Percentiles rank a stretch among this genome's conserved stretches.
These are phyloP conservation scores for Mastomys coucha DNA, from an alignment of 2,113 vertebrate genomes.

Conservation along the genomic window DNA sequence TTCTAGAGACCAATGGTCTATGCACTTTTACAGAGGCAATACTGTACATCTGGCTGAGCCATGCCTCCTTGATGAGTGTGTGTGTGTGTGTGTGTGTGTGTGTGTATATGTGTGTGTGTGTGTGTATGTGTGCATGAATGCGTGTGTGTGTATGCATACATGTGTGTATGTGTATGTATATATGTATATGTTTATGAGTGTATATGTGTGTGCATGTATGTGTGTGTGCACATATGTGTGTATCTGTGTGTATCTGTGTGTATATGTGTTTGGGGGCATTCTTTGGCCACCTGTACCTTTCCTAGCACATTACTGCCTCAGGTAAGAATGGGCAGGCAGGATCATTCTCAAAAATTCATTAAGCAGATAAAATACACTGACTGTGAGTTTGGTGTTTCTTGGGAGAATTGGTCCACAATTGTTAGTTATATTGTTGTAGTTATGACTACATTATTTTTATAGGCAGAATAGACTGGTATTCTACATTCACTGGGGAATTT, in stretches of 20 bases:
- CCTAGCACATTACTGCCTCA: not conserved
- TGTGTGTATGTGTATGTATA: no score
- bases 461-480: not conserved
- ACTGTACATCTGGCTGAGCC: not conserved
- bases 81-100: no score
- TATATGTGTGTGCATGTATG: not conserved
- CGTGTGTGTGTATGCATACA: no score
- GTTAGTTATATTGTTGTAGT: not conserved
- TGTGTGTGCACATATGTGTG: not conserved
- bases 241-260: not conserved
- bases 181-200: not conserved
- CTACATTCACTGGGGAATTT: not conserved
- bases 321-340: not conserved
- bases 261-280: not conserved
- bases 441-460: not conserved
- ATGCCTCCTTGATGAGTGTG: not conserved
- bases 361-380: not conserved
- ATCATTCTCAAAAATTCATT: not conserved
- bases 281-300: not conserved
- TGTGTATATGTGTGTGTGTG: no score
- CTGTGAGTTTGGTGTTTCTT: not conserved
- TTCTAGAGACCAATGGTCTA: not conserved
- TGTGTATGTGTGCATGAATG: not conserved
- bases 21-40: not conserved
- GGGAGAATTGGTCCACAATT: conserved; percentile 16